phyloP scores from a whole-genome alignment of 2,797 vertebrate species.

The Phylloscopus collybita region DNA sequence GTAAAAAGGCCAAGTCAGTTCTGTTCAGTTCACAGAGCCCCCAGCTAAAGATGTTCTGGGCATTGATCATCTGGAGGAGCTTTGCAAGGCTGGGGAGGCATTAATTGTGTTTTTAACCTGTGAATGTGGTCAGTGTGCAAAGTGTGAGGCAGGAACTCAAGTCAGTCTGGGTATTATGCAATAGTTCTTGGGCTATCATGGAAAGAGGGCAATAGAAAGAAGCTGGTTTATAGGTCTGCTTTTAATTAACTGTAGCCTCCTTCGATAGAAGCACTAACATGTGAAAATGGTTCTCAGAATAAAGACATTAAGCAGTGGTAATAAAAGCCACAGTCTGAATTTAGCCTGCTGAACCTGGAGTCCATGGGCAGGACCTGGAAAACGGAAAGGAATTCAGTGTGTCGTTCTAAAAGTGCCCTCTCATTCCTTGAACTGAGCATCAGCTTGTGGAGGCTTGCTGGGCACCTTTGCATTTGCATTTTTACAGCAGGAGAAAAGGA shows the following conservation, averaged over 20 bases:
- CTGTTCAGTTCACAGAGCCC: not conserved
- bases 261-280: conserved; percentile 35
- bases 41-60: not conserved
- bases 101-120: not conserved
- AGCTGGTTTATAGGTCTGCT: conserved; percentile 7
- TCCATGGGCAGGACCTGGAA: not conserved
- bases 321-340: not conserved
- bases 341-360: conserved; percentile 1
- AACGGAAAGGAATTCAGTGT: conserved; percentile 9
- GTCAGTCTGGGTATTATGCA: conserved; percentile 51
- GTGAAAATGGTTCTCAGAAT: not conserved
- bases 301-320: not conserved
- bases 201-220: conserved; percentile 6
- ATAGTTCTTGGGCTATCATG: conserved; percentile 14
- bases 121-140: not conserved
- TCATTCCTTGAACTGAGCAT: conserved; percentile 45
- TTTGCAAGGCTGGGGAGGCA: not conserved
- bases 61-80: not conserved
- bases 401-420: conserved; percentile 46
- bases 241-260: conserved; percentile 50
- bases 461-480: conserved; percentile 47
- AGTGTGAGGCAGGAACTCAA: not conserved
- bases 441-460: conserved; percentile 55
- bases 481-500: conserved; percentile 51
- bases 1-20: not conserved